These are phyloP conservation scores for Pseudomyrmex pallidus DNA, from an alignment of 1,140 invertebrate genomes.

Conservation along the genomic window DNA sequence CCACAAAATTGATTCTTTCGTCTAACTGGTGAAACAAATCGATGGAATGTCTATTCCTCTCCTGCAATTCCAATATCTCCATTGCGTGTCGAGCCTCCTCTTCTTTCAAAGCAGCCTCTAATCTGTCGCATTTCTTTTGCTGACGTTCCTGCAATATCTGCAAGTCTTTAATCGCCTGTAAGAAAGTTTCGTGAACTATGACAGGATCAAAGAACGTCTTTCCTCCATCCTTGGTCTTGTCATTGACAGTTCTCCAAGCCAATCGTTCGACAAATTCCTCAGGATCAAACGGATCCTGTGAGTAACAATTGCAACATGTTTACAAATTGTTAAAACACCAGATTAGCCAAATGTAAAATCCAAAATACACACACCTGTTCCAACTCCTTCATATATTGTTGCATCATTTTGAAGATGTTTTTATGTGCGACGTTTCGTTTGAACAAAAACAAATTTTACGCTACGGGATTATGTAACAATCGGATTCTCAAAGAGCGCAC, in stretches of 20 bases:
- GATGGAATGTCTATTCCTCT: constrained; percentile 95
- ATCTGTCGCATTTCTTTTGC: constrained; percentile 94
- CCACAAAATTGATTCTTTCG: constrained; percentile 98
- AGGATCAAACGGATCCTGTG: constrained; percentile 97
- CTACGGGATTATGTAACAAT: constrained; percentile 23
- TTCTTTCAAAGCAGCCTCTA: constrained; percentile 93
- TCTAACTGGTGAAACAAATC: constrained; percentile 96
- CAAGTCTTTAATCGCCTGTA: constrained; percentile 94
- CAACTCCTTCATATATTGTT: constrained; percentile 93
- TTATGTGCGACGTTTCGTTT: not conserved
- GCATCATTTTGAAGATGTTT: constrained; percentile 89
- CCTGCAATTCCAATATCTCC: constrained; percentile 93
- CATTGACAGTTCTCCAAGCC: constrained; percentile 96
- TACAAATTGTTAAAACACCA: no score
- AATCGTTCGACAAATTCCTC: constrained; percentile 98
- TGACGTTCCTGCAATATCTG: constrained; percentile 93
- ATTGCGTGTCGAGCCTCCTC: constrained; percentile 94
- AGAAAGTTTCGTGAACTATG: constrained; percentile 95
- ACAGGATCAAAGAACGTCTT: constrained; percentile 90
- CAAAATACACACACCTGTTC: constrained; percentile 87
- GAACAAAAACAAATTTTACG: constrained; percentile 11
- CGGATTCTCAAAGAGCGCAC: not conserved
- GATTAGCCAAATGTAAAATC: not conserved
- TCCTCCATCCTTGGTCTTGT: constrained; percentile 88
- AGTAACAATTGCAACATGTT: not conserved